A percentile compares a stretch with the other conserved stretches of the same genome.
phyloP scores from a whole-genome alignment of 2,113 vertebrate genomes.

The Nesoenas mayeri region DNA sequence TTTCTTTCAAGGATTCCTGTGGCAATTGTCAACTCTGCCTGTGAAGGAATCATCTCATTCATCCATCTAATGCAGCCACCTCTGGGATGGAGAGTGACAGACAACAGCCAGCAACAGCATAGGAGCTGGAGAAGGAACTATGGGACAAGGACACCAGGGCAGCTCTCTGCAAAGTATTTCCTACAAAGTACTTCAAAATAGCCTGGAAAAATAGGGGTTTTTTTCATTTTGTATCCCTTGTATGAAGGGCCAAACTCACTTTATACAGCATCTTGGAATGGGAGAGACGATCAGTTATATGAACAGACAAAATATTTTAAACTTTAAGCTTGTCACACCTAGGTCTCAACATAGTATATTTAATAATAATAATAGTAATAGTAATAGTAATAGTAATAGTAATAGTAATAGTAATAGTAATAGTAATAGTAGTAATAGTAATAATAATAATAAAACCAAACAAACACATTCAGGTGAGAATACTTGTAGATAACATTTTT shows the following conservation, averaged over 20 bases:
- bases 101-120: background rate
- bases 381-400: background rate
- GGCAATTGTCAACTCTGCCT: background rate
- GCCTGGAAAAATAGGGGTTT: background rate
- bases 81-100: background rate
- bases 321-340: background rate
- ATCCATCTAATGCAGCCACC: background rate
- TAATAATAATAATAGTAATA: background rate
- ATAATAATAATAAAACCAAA: background rate
- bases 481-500: background rate
- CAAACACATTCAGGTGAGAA: background rate
- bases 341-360: background rate
- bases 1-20: background rate
- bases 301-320: background rate
- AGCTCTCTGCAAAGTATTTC: background rate
- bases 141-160: background rate
- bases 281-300: background rate
- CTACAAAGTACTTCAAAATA: background rate
- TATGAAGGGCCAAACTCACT: background rate
- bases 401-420: background rate
- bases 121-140: background rate
- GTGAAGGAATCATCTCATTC: background rate
- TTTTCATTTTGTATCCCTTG: background rate
- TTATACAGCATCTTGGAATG: background rate
- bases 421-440: background rate